These are phyloP conservation scores for Synanthedon vespiformis DNA, from an alignment of 2,888 invertebrate genomes.

Conservation along the genomic window DNA sequence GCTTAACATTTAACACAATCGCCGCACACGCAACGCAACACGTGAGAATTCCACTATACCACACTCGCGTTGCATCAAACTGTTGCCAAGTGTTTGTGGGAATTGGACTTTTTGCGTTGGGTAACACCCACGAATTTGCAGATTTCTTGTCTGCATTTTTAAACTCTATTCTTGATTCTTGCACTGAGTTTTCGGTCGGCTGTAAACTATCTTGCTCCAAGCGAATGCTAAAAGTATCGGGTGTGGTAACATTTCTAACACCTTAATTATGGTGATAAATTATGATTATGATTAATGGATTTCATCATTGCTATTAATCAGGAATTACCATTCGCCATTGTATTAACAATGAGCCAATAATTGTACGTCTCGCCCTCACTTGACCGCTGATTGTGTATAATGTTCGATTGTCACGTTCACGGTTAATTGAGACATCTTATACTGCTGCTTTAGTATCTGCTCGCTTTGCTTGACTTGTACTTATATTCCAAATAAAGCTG, in stretches of 20 bases:
- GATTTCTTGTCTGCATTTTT: neutral
- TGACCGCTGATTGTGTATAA: slow-evolving; percentile 4
- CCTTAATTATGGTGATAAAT: neutral
- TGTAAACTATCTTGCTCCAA: neutral
- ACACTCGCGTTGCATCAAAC: neutral
- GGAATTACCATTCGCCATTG: neutral
- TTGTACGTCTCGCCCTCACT: slow-evolving; percentile 4
- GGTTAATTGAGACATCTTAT: neutral
- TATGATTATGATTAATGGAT: neutral
- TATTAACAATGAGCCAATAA: neutral
- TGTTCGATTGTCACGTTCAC: neutral
- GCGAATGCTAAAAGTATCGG: neutral
- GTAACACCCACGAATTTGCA: neutral
- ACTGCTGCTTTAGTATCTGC: neutral
- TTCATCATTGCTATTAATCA: neutral
- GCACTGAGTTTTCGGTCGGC: neutral
- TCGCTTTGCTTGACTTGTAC: slow-evolving; percentile 21
- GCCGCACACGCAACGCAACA: slow-evolving; percentile 13
- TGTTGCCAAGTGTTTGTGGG: neutral
- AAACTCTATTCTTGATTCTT: neutral
- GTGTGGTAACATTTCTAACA: too few relatives aligned
- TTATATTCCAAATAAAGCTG: slow-evolving; percentile 28
- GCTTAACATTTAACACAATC: slow-evolving; percentile 38
- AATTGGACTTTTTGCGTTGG: neutral
- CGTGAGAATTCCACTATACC: slow-evolving; percentile 5